Evolutionary conservation across 2,113 vertebrate genomes (phyloP), one percentile per base, ranked within the genome.

Genomic region (Festucalex cinctus): DNA sequence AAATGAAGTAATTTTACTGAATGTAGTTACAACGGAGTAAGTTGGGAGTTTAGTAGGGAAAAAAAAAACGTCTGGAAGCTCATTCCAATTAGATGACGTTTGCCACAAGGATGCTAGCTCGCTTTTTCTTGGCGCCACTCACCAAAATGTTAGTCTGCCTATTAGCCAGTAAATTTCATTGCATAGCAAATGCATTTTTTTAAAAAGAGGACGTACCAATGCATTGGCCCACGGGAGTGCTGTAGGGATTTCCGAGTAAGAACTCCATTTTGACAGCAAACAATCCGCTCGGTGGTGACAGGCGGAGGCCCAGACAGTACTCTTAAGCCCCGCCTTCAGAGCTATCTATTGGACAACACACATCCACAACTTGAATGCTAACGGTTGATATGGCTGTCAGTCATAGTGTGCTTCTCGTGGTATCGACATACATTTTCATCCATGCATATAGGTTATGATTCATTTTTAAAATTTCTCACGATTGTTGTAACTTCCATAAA

Each of bases 181-280:
- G 22, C 24, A 16, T 26, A 1, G 57, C 1, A 20, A 16, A 28
- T 22, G 0, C 16, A n/a, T 28, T 0, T 36, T n/a, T 26, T 36
- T 26, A 17, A 2, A 43, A 70, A 3, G 56, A 12, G 61, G 68
- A 86, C 94, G 89, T 93, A 98, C 96, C 96, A 78, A 98, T 87
- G 73, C 94, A 95, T 76, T 98, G 96, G 69, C 97, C 97, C 81
- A 98, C 97, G 1, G 96, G 97, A 88, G 95, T 97, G 91, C 95
- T 97, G 90, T 96, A 98, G 63, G 97, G 97, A 89, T 97, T 98
- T 75, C 97, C 97, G 73, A 98, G 92, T 87, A 98, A 92, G 91
- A 98, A 98, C 93, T 98, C 97, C 97, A 98, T 98, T 93, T 94
- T 90, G 92, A 94, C 93, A 93, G 93, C 93, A 93, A 93, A 91